A percentile compares a stretch with the other conserved stretches of the same genome.
Conservation (phyloP, 1,140 invertebrate genomes). For the Trachelipus rathkii region DNA sequence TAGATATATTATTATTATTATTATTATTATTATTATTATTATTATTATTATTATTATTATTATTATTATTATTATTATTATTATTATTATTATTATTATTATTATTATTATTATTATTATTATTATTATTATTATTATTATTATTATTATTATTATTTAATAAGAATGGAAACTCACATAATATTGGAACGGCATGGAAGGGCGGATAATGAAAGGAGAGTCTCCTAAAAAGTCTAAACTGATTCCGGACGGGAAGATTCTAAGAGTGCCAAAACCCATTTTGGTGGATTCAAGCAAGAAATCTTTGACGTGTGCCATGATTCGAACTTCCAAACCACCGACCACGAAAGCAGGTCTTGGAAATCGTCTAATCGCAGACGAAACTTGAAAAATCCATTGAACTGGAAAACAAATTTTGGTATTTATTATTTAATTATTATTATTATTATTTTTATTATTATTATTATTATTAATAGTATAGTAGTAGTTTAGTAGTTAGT, state of each 20-base stretch:
- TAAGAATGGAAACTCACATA: conserved; percentile 59
- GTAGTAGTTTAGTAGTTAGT: too few species aligned
- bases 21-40: too few species aligned
- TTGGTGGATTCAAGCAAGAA: conserved; percentile 74
- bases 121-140: too few species aligned
- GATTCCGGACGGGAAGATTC: conserved; percentile 80
- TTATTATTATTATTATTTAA: too few species aligned
- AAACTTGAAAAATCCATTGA: conserved; percentile 38
- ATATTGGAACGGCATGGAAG: conserved; percentile 76
- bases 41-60: too few species aligned
- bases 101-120: too few species aligned
- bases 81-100: too few species aligned
- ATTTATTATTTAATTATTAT: too few species aligned
- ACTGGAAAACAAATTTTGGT: conserved; percentile 8
- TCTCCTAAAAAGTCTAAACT: conserved; percentile 79
- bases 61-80: too few species aligned
- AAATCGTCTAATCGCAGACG: conserved; percentile 64
- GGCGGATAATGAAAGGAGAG: conserved; percentile 87
- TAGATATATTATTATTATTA: too few species aligned
- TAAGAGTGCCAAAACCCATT: conserved; percentile 77
- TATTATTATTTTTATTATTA: too few species aligned
- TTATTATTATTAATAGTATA: too few species aligned
- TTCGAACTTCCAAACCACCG: conserved; percentile 64
- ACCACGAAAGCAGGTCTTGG: conserved; percentile 59
- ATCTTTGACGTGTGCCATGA: conserved; percentile 83